Base-by-base conservation (phyloP, 30 jellyfish, hydroid and myxozoan species). In the Nemopilema nomurai region DNA sequence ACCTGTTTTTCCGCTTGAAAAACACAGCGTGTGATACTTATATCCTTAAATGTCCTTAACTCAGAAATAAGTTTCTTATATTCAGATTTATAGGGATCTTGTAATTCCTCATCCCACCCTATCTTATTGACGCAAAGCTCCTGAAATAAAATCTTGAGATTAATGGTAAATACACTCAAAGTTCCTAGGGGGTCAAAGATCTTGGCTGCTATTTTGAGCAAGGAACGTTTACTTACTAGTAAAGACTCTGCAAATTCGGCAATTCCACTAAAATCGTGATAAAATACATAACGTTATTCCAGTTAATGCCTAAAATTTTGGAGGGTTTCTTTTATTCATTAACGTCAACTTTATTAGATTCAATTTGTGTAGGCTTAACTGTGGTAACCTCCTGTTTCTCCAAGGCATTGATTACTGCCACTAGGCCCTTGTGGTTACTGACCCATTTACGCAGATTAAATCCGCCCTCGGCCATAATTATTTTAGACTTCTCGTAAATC, bases 121-220 rank as follows among this genome's bases (percentile, higher is more conserved):
- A 41, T 3, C 13, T 41, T 41, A 6, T 41, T 41, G 6, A 41
- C 6, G 18, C 77, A 67, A 18, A 67, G 69, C 9, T 72, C 9
- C 57, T 41, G 57, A 41, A 41, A 41, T 3, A 41, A 41, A 3
- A 23, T 8, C 29, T 64, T 79, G 13, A 4, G 28, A 27, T 75
- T 33, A 1, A 50, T 28, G 8, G 63, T 31, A 16, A 83, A 23
- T 1, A 84, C 76, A 6, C 16, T 8, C 6, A 71, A 24, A n/a
- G 17, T 1, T 9, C 94, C 94, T 6, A 85, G 9, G 6, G 94
- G 94, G 79, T 85, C 94, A 32, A 76, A 85, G 19, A 83, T 29
- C 13, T 87, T 69, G 51, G 84, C 77, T 19, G 90, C 30, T 1
- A 81, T 23, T 8, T 49, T 69, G 21, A 81, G 51, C 19, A 81